phyloP scores from a whole-genome alignment of 2,888 invertebrate species.

The Pyralis farinalis region DNA sequence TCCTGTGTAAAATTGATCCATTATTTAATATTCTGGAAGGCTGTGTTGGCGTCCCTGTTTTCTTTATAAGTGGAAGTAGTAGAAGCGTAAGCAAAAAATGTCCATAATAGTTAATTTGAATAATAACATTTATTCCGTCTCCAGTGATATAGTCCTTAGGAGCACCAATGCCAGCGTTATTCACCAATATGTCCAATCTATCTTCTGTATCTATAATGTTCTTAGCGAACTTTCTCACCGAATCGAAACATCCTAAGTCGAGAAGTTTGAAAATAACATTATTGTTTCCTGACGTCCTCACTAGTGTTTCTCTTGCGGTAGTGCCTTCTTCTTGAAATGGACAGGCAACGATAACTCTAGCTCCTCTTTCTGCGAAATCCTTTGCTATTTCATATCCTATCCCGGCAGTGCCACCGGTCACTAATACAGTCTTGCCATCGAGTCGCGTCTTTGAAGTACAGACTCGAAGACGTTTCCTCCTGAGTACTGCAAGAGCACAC shows the following conservation, averaged over 20 bases:
- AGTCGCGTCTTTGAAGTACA: constrained; percentile 27
- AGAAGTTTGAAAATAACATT: constrained; percentile 85
- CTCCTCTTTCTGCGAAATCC: no score
- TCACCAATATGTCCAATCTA: constrained; percentile 89
- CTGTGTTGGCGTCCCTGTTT: constrained; percentile 60
- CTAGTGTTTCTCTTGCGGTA: constrained; percentile 76
- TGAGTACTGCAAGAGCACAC: no score
- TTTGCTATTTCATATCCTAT: constrained; percentile 51
- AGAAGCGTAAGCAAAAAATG: constrained; percentile 94
- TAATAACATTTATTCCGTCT: constrained; percentile 91
- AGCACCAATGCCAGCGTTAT: constrained; percentile 90
- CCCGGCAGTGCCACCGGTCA: constrained; percentile 57
- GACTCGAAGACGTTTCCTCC: no score
- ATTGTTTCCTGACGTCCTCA: constrained; percentile 81
- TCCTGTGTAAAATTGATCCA: constrained; percentile 85
- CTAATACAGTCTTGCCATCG: constrained; percentile 37
- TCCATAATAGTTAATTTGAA: constrained; percentile 96
- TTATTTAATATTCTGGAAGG: constrained; percentile 88
- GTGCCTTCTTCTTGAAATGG: constrained; percentile 48
- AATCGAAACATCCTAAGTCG: constrained; percentile 86
- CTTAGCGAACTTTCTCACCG: constrained; percentile 88
- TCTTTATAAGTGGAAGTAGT: constrained; percentile 88
- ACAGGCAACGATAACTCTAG: constrained; percentile 51
- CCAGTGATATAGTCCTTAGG: constrained; percentile 79
- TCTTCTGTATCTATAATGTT: constrained; percentile 85